Evolutionary conservation across 2,888 invertebrate genomes (phyloP).

Genomic region (Himalopsyche kuldschensis): DNA sequence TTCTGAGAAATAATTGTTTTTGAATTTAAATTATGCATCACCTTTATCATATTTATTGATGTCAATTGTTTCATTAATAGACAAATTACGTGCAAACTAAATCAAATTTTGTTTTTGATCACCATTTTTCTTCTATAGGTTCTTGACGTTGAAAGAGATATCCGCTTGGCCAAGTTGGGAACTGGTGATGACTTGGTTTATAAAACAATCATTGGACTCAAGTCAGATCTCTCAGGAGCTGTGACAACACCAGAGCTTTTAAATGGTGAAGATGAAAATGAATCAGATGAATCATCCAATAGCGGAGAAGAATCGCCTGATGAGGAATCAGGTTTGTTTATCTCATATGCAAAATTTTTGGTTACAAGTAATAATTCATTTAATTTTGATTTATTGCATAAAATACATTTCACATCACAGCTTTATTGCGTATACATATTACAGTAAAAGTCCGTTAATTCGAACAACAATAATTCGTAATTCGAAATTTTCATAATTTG

Average conservation of each 20-base stretch:
- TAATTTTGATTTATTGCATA: too few relatives aligned
- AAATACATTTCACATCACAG: too few relatives aligned
- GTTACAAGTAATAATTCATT: slow-evolving; percentile 1
- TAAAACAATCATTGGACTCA: slow-evolving; percentile 84
- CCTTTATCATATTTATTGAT: too few relatives aligned
- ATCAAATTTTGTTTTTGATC: background rate
- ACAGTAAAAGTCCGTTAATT: too few relatives aligned
- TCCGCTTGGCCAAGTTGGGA: slow-evolving; percentile 75
- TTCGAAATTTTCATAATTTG: too few relatives aligned
- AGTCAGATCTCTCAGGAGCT: slow-evolving; percentile 76
- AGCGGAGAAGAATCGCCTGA: slow-evolving; percentile 41
- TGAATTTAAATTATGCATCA: too few relatives aligned
- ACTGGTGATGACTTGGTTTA: slow-evolving; percentile 75
- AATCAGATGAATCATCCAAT: slow-evolving; percentile 22
- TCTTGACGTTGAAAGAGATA: slow-evolving; percentile 83
- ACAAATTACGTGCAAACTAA: too few relatives aligned
- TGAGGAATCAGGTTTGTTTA: background rate
- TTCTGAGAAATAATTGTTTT: too few relatives aligned
- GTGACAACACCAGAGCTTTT: slow-evolving; percentile 66
- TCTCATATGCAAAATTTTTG: background rate
- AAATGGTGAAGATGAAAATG: slow-evolving; percentile 45
- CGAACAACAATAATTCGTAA: too few relatives aligned
- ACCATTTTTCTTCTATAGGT: slow-evolving; percentile 59
- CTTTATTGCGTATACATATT: too few relatives aligned
- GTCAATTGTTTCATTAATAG: too few relatives aligned